A percentile compares a stretch with the other conserved stretches of the same genome.
Conservation (phyloP, 1,140 invertebrate genomes). For the Meteorus sp. region DNA sequence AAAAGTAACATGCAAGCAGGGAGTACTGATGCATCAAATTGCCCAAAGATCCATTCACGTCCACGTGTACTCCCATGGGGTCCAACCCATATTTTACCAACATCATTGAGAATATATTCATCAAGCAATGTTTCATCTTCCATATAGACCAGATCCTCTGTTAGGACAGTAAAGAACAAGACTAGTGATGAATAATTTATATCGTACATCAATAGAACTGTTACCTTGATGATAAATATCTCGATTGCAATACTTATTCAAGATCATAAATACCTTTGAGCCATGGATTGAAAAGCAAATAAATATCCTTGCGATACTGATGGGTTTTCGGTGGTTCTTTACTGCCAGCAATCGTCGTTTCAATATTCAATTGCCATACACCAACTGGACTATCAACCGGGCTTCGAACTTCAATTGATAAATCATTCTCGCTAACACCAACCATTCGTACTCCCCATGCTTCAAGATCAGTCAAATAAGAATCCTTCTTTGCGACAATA, state of each 20-base stretch:
- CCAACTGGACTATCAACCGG: constrained; percentile 53
- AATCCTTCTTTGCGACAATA: constrained; percentile 40
- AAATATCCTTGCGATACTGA: constrained; percentile 59
- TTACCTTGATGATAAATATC: too few species aligned
- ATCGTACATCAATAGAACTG: too few species aligned
- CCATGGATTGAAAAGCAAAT: constrained; percentile 85
- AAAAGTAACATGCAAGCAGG: constrained; percentile 61
- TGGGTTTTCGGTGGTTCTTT: constrained; percentile 36
- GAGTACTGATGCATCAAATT: constrained; percentile 64
- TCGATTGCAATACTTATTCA: too few species aligned
- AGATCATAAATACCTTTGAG: constrained; percentile 65
- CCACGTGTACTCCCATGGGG: constrained; percentile 58
- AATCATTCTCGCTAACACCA: constrained; percentile 35
- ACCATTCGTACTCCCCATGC: constrained; percentile 49
- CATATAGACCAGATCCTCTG: constrained; percentile 65
- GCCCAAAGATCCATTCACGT: constrained; percentile 68
- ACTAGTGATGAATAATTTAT: too few species aligned
- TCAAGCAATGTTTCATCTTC: constrained; percentile 57
- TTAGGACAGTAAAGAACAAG: neutral
- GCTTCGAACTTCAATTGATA: constrained; percentile 49
- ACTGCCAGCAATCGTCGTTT: constrained; percentile 42
- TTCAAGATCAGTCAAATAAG: constrained; percentile 42
- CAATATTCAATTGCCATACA: constrained; percentile 50
- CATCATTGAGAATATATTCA: constrained; percentile 69
- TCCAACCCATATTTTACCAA: constrained; percentile 70